phyloP scores from a whole-genome alignment of 2,888 invertebrate species.

The Trichopoda pennipes region DNA sequence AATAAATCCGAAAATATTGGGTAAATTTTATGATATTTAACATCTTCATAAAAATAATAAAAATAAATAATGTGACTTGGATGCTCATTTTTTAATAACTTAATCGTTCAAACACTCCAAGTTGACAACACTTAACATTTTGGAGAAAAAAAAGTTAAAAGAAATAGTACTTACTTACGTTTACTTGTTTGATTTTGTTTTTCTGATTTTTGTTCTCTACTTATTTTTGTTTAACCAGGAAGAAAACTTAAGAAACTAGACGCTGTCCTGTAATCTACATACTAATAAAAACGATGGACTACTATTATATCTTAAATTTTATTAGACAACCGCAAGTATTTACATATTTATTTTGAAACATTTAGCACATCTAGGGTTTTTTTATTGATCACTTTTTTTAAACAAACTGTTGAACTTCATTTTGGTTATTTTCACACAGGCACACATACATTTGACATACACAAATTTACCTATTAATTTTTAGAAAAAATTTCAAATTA shows the following conservation, averaged over 20 bases:
- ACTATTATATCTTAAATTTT: background rate
- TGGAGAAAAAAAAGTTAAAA: background rate
- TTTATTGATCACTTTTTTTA: background rate
- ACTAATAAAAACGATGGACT: background rate
- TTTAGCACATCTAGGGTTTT: background rate
- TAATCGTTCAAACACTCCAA: background rate
- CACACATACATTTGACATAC: background rate
- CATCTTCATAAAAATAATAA: too few relatives aligned
- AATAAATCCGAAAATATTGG: too few relatives aligned
- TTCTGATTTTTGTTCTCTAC: constrained; percentile 18
- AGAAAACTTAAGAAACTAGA: constrained; percentile 58
- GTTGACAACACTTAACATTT: constrained; percentile 18
- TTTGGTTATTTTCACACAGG: background rate
- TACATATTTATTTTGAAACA: background rate
- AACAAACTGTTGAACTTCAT: background rate
- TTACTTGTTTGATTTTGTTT: constrained; percentile 49
- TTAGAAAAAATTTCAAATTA: background rate
- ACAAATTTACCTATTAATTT: background rate
- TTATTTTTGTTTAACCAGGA: constrained; percentile 61
- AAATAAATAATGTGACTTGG: too few relatives aligned
- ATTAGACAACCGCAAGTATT: background rate
- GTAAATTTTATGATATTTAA: too few relatives aligned
- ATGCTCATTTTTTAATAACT: background rate
- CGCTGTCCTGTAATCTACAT: constrained; percentile 45
- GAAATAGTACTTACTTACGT: constrained; percentile 31